Conservation (phyloP, 2,797 vertebrate genomes). For the Argyrosomus regius region DNA sequence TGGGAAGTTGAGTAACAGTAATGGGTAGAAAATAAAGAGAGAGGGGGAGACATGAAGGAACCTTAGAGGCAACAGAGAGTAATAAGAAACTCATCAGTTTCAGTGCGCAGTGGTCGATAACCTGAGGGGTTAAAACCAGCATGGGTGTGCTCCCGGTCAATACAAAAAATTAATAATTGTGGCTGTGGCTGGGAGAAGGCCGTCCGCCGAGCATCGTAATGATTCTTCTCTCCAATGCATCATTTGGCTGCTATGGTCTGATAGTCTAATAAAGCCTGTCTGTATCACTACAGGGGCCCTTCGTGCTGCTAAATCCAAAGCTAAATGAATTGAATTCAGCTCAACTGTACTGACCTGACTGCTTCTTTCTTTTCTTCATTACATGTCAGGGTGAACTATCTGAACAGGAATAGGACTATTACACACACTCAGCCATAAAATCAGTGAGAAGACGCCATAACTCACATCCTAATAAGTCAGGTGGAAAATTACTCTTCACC, state of each 20-base stretch:
- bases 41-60: conserved; percentile 5
- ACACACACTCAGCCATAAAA: conserved; percentile 28
- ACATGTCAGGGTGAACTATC: conserved; percentile 26
- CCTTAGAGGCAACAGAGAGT: conserved; percentile 30
- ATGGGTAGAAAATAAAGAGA: conserved; percentile 9
- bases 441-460: conserved; percentile 6
- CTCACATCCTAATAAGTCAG: conserved; percentile 49
- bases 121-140: conserved; percentile 62
- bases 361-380: conserved; percentile 48
- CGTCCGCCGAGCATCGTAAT: conserved; percentile 54
- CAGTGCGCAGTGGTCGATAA: conserved; percentile 51
- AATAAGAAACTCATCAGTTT: conserved; percentile 54
- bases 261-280: conserved; percentile 69
- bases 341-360: conserved; percentile 44
- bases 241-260: conserved; percentile 64
- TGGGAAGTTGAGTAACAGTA: conserved; percentile 17
- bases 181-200: conserved; percentile 47
- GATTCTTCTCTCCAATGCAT: conserved; percentile 56
- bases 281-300: conserved; percentile 58
- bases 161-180: conserved; percentile 62
- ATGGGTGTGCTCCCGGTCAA: conserved; percentile 52
- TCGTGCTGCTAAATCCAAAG: conserved; percentile 52
- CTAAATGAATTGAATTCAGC: conserved; percentile 57
- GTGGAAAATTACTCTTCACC: conserved; percentile 31
- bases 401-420: conserved; percentile 27